Base-by-base conservation (phyloP, 2,113 vertebrate species). In the Stegostoma tigrinum region DNA sequence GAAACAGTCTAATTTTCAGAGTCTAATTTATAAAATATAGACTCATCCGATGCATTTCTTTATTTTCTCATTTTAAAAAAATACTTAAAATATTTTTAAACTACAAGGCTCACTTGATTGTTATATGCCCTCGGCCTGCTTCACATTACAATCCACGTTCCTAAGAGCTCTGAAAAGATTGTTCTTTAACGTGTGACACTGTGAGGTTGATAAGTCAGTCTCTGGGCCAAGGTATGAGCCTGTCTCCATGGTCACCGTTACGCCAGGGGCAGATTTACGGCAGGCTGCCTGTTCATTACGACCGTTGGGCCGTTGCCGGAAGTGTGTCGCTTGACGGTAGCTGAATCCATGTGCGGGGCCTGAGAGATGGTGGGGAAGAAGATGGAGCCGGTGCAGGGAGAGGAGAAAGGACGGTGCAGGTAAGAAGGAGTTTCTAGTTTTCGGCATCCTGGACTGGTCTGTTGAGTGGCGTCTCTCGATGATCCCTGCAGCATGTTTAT, bases 381-480 rank as follows among this genome's bases (percentile, higher is more conserved):
- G 23, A 14, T 24, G 24, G 38, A 55, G 86, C 48, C 1, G 52
- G 0, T 24, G 86, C 45, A 30, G 5, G 68, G 68, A 72, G 1
- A 52, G 52, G 55, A 38, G 89, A 23, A 3, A n/a, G 61, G 34
- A 17, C 7, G 38, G n/a, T 34, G 38, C 67, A 52, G 93, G 93
- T 95, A 67, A 48, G 93, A 30, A 17, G 23, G 23, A 30, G 67
- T 61, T 61, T 61, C 23, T 67, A 19, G 14, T 3, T 91, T 3
- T 30, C 27, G 14, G 55, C 0, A n/a, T 15, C 0, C 17, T 5
- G 89, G n/a, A 61, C 55, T 61, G 48, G 7, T 61, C 0, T 10
- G 55, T 10, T 61, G 5, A 17, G n/a, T 27, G 7, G 17, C 34
- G 42, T 24, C 6, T 23, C 1, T 5, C 3, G 0, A 0, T 3